Conservation (phyloP, 2,888 invertebrate species). For the Eurytoma adleriae region DNA sequence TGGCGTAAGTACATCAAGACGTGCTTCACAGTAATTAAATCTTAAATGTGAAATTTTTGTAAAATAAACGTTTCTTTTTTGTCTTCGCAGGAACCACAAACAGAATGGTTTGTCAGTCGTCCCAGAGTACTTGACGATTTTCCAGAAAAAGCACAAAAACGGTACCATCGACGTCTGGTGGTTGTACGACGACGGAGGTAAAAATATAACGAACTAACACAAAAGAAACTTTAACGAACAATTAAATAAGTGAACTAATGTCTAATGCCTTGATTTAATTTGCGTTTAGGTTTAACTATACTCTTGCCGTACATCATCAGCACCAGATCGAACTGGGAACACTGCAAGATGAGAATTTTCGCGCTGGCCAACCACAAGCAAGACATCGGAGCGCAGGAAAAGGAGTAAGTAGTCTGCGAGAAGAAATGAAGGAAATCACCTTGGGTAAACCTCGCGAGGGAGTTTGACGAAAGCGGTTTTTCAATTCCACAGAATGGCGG, state of each 20-base stretch:
- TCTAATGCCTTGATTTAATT: conserved; percentile 49
- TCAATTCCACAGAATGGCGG: conserved; percentile 87
- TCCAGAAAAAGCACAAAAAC: conserved; percentile 86
- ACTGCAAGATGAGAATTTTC: conserved; percentile 88
- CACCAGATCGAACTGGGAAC: conserved; percentile 86
- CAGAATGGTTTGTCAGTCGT: conserved; percentile 73
- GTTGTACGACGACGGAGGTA: conserved; percentile 94
- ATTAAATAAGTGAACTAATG: conserved; percentile 10
- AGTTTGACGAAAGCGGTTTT: neutral
- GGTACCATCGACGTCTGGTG: conserved; percentile 97
- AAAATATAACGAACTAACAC: conserved; percentile 42
- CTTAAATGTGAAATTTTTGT: neutral
- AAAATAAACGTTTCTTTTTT: neutral
- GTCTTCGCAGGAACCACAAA: conserved; percentile 62
- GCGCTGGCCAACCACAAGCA: conserved; percentile 88
- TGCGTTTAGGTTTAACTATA: conserved; percentile 82
- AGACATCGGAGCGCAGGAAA: conserved; percentile 87
- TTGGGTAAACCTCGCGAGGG: neutral
- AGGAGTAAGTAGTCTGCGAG: conserved; percentile 82
- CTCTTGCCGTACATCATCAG: conserved; percentile 91
- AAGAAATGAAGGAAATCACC: too few relatives aligned
- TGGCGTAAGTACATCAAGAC: conserved; percentile 64
- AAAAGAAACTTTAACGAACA: conserved; percentile 53
- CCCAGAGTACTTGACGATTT: conserved; percentile 84
- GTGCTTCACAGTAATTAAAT: neutral